Base-by-base conservation (phyloP, 35 echinoderm and acorn worm species). In the Apostichopus parvimensis region DNA sequence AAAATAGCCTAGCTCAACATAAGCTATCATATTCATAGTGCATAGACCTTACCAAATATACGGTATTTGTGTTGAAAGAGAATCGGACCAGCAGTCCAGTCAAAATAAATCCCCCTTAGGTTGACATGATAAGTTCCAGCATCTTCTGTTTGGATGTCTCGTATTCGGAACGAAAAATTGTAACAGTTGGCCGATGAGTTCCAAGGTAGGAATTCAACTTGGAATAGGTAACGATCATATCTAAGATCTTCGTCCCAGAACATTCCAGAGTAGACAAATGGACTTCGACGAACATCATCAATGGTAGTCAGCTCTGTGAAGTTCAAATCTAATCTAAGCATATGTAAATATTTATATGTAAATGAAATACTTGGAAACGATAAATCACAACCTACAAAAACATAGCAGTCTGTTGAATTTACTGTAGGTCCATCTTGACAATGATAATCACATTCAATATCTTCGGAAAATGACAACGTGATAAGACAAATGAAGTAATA, bases 391-490 rank as follows among this genome's bases (percentile, higher is more conserved):
- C 71, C 71, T n/a, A n/a, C 71, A 73, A 73, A 11, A 6, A 5
- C 71, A 73, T 73, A 73, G 17, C 71, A 73, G 71, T 73, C 71
- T 73, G n/a, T n/a, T n/a, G n/a, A n/a, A n/a, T n/a, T n/a, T n/a
- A n/a, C n/a, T n/a, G n/a, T n/a, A n/a, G 71, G 15, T 17, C 71
- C 71, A 73, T 73, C 71, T 73, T 13, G 10, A 73, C 15, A 73
- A 18, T 73, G n/a, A n/a, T 17, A n/a, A 17, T 5, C 71, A 73
- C 71, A 73, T 6, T 73, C 71, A 73, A 21, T 59, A 59, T 59
- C 71, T 6, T 73, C 71, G 17, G 71, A 73, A 73, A 21, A 73
- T 17, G 71, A 73, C 26, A 28, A 28, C 26, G 26, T 28, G 26
- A 28, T 28, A 0, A 28, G 26, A 28, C 26, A 28, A 28, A n/a